Percentiles rank a stretch among this genome's conserved stretches.
phyloP scores from a whole-genome alignment of 2,888 invertebrate genomes.

The Euplagia quadripunctaria region DNA sequence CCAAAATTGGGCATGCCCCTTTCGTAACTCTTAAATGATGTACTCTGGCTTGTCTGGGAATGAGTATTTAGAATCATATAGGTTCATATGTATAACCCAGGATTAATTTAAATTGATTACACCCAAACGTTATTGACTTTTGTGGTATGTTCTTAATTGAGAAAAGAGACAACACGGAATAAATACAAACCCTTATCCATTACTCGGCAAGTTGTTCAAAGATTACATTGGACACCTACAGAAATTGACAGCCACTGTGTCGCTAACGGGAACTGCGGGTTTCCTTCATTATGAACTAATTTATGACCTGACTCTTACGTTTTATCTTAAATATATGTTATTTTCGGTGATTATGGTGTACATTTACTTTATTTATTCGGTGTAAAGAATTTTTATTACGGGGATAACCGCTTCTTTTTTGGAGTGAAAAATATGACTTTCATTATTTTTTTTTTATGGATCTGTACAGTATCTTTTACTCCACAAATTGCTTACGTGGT shows the following conservation, averaged over 20 bases:
- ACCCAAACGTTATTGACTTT: constrained; percentile 2
- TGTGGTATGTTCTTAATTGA: constrained; percentile 3
- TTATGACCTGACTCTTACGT: constrained; percentile 16
- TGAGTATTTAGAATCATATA: neutral
- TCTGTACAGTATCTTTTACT: neutral
- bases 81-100: neutral
- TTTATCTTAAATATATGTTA: constrained; percentile 24
- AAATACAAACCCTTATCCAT: constrained; percentile 8
- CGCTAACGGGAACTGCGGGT: constrained; percentile 35
- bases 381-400: constrained; percentile 26
- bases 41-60: no score
- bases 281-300: constrained; percentile 23
- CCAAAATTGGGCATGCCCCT: no score
- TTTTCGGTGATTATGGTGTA: constrained; percentile 14
- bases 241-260: constrained; percentile 18
- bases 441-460: neutral
- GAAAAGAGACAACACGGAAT: constrained; percentile 18
- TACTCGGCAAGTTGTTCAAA: constrained; percentile 14
- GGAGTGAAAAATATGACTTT: neutral
- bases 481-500: neutral
- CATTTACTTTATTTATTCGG: constrained; percentile 21
- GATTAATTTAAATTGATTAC: neutral
- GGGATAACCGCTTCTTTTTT: constrained; percentile 13
- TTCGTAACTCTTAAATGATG: no score
- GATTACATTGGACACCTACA: constrained; percentile 30